Evolutionary conservation across 2,888 invertebrate species (phyloP).

Genomic region (Sclerodermus sp.): DNA sequence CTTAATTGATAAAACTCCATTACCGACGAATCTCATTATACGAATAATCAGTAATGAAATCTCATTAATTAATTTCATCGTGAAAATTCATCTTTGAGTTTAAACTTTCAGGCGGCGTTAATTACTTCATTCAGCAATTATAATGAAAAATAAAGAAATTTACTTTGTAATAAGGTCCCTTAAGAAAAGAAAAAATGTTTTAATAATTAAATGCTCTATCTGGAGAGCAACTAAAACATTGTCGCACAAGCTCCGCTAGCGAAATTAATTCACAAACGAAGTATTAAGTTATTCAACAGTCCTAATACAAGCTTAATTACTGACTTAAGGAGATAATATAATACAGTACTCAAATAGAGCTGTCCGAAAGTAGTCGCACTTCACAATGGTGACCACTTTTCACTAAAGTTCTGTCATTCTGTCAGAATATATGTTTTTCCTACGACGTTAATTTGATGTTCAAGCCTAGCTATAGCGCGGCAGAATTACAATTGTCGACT

Average conservation of each 20-base stretch:
- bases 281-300: slow-evolving; percentile 27
- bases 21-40: background rate
- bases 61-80: background rate
- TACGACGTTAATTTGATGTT: slow-evolving; percentile 5
- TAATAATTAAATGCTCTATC: slow-evolving; percentile 10
- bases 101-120: background rate
- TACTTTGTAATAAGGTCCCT: background rate
- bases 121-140: background rate
- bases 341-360: slow-evolving; percentile 38
- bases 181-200: no score
- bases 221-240: slow-evolving; percentile 19
- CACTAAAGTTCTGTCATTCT: slow-evolving; percentile 25
- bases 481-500: slow-evolving; percentile 73
- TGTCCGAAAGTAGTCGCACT: slow-evolving; percentile 28
- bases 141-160: background rate
- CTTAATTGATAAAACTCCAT: background rate
- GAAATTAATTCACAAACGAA: slow-evolving; percentile 38
- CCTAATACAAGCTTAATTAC: slow-evolving; percentile 30
- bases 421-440: slow-evolving; percentile 25
- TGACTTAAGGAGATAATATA: slow-evolving; percentile 35
- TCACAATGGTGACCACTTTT: slow-evolving; percentile 21
- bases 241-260: slow-evolving; percentile 27
- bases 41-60: background rate
- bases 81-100: background rate
- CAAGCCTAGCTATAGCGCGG: slow-evolving; percentile 66